A percentile compares a stretch with the other conserved stretches of the same genome.
Evolutionary conservation across 2,888 invertebrate species (phyloP).

Genomic region (Ceratothoa steindachneri): DNA sequence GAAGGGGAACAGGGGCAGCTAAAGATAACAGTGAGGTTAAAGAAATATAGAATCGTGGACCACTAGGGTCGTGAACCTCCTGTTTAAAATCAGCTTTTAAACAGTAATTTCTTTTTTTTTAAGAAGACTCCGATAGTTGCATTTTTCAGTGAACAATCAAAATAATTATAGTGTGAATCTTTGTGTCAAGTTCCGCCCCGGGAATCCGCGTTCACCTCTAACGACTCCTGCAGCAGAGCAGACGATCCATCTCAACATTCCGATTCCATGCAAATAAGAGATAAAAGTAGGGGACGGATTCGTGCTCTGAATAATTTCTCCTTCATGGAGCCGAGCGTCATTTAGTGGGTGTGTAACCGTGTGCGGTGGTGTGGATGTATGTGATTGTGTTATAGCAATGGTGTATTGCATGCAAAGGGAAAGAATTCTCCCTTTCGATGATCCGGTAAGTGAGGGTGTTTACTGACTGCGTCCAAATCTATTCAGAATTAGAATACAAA

Average conservation of each 20-base stretch:
- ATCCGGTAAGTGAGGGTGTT: background rate
- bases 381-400: no score
- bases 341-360: background rate
- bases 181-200: background rate
- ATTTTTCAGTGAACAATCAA: background rate
- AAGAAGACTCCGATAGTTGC: no score
- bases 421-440: background rate
- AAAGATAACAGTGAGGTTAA: no score
- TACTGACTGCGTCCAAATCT: background rate
- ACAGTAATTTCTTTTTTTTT: no score
- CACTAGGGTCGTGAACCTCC: no score
- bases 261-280: background rate
- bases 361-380: no score
- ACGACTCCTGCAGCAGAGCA: background rate
- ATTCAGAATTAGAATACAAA: background rate
- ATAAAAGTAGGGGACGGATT: background rate
- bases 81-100: no score
- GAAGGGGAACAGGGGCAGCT: no score
- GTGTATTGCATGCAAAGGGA: no score
- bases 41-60: no score
- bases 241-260: background rate
- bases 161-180: background rate
- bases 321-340: background rate
- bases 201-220: background rate
- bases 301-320: background rate